These are phyloP conservation scores for Maccullochella peelii DNA, from an alignment of 2,113 vertebrate genomes.

Conservation along the genomic window DNA sequence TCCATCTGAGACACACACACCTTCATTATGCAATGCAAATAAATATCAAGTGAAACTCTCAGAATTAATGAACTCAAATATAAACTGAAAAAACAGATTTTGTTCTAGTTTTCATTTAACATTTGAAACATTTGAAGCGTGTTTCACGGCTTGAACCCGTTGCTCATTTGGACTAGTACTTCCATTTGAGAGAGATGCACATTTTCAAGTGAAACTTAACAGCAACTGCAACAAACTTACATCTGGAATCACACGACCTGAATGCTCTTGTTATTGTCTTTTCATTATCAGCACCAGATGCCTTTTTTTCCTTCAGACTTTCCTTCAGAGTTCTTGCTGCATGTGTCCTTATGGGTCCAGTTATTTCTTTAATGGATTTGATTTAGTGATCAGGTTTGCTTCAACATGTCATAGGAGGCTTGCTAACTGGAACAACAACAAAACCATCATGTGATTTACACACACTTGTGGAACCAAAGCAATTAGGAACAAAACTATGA, in stretches of 20 bases:
- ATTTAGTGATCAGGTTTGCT: slow-evolving; percentile 19
- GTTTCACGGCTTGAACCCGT: background rate
- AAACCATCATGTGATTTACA: slow-evolving; percentile 14
- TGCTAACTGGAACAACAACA: background rate
- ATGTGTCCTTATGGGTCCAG: background rate
- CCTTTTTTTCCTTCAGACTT: background rate
- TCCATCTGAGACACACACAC: background rate
- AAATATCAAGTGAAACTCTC: background rate
- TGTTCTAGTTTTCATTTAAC: background rate
- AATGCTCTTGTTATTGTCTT: background rate
- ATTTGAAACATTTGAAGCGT: background rate
- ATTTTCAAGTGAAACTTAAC: background rate
- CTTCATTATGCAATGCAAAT: background rate
- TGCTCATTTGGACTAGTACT: background rate
- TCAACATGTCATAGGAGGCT: background rate
- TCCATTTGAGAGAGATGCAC: background rate
- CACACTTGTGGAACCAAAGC: slow-evolving; percentile 1
- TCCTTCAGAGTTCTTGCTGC: background rate
- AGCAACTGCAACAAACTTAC: background rate
- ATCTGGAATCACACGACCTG: background rate
- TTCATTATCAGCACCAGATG: background rate
- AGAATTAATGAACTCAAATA: background rate
- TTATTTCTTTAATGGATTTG: slow-evolving; percentile 12
- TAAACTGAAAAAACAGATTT: no score
- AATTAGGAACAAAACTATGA: slow-evolving; percentile 1